Percentiles rank a stretch among this genome's conserved stretches.
Conservation (phyloP, 2,797 vertebrate genomes). For the Hippoglossus hippoglossus region DNA sequence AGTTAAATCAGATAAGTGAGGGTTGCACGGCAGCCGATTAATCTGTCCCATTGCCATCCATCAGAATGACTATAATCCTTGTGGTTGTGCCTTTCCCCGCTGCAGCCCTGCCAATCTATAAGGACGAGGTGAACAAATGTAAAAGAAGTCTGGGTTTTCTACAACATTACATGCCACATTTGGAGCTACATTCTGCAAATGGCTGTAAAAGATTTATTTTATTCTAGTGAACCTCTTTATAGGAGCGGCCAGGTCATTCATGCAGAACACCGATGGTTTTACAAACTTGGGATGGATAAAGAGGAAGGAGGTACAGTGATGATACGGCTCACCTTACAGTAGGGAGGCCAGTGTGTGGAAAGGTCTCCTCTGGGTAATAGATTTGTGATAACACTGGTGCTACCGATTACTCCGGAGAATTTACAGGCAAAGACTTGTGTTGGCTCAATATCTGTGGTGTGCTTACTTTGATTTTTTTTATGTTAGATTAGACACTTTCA, state of each 20-base stretch:
- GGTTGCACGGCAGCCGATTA: conserved; percentile 75
- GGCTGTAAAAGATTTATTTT: conserved; percentile 1
- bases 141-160: conserved; percentile 47
- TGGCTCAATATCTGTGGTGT: too few species aligned
- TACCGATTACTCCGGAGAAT: background rate
- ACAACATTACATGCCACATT: conserved; percentile 37
- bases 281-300: conserved; percentile 27
- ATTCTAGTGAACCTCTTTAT: conserved; percentile 34
- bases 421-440: too few species aligned
- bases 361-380: background rate
- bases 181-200: conserved; percentile 23
- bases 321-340: conserved; percentile 3
- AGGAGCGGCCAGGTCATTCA: conserved; percentile 12
- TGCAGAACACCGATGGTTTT: conserved; percentile 24
- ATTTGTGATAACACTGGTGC: background rate
- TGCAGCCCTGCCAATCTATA: conserved; percentile 42
- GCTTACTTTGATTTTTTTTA: too few species aligned
- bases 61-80: conserved; percentile 72
- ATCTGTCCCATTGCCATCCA: conserved; percentile 78
- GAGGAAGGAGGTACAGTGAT: conserved; percentile 14
- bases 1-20: conserved; percentile 78
- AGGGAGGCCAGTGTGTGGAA: background rate
- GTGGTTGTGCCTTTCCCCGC: conserved; percentile 50
- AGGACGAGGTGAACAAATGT: conserved; percentile 48
- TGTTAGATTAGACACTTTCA: too few species aligned